These are phyloP conservation scores for Bedellia somnulentella DNA, from an alignment of 2,888 invertebrate species.

Conservation along the genomic window DNA sequence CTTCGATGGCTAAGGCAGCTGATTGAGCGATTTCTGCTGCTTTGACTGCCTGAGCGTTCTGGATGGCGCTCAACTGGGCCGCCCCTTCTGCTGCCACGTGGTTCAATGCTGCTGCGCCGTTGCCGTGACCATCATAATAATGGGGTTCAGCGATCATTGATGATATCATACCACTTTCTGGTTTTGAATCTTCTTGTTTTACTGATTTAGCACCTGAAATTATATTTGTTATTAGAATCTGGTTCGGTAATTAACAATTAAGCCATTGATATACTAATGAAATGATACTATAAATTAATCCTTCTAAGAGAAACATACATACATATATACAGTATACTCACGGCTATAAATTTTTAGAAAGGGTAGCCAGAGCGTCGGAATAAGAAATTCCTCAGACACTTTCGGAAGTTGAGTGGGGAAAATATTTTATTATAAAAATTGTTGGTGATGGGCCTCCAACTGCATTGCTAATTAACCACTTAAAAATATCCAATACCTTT, in stretches of 20 bases:
- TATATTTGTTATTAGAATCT: too few species aligned
- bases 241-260: neutral
- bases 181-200: slow-evolving; percentile 22
- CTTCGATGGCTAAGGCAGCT: slow-evolving; percentile 46
- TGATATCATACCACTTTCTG: slow-evolving; percentile 20
- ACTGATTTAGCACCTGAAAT: slow-evolving; percentile 16
- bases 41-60: slow-evolving; percentile 47
- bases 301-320: too few species aligned
- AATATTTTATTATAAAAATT: too few species aligned
- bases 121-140: slow-evolving; percentile 4
- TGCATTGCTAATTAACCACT: too few species aligned
- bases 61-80: slow-evolving; percentile 46
- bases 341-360: too few species aligned
- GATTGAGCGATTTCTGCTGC: slow-evolving; percentile 43
- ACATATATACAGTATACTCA: too few species aligned
- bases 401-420: too few species aligned
- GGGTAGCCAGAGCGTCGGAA: too few species aligned
- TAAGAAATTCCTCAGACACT: too few species aligned
- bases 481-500: too few species aligned
- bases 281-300: too few species aligned
- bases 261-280: neutral
- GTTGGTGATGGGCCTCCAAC: too few species aligned
- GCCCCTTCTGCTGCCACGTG: slow-evolving; percentile 42
- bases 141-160: slow-evolving; percentile 11
- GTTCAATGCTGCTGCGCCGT: slow-evolving; percentile 29